These are phyloP conservation scores for Aix galericulata DNA, from an alignment of 2,113 vertebrate genomes.

Conservation along the genomic window DNA sequence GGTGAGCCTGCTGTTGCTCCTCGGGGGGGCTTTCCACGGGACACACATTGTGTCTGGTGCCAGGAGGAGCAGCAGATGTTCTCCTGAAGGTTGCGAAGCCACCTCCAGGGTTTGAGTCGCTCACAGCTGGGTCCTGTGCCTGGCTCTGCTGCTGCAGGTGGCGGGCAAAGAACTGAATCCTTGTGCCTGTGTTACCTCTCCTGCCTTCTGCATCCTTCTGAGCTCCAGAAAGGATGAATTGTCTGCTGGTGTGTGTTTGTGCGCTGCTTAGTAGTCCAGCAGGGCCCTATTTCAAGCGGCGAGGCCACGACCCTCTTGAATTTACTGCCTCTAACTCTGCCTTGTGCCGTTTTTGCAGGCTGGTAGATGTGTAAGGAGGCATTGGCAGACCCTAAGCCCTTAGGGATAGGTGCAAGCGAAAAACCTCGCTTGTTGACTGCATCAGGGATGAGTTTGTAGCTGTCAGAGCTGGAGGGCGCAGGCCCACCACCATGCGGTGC, in stretches of 20 bases:
- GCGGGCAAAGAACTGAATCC: not conserved
- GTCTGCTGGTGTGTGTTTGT: not conserved
- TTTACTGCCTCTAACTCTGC: not conserved
- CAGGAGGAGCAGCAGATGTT: not conserved
- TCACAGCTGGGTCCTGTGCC: not conserved
- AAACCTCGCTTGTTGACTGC: not conserved
- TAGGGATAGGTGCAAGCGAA: not conserved
- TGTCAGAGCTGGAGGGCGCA: not conserved
- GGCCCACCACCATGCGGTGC: not conserved
- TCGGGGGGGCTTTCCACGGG: not conserved
- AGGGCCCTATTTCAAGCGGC: not conserved
- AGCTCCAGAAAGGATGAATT: not conserved
- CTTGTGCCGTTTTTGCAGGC: not conserved
- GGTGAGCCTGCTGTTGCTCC: conserved; percentile 76
- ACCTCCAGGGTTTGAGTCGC: not conserved
- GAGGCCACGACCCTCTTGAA: not conserved
- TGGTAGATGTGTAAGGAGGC: not conserved
- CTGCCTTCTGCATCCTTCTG: not conserved
- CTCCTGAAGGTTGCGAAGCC: not conserved
- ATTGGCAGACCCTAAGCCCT: not conserved
- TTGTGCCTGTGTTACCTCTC: not conserved
- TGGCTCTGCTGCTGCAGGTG: not conserved
- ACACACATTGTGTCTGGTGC: not conserved
- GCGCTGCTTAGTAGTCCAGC: not conserved
- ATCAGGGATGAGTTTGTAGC: not conserved